Evolutionary conservation across 2,113 vertebrate genomes (phyloP).

Genomic region (Mus musculus): DNA sequence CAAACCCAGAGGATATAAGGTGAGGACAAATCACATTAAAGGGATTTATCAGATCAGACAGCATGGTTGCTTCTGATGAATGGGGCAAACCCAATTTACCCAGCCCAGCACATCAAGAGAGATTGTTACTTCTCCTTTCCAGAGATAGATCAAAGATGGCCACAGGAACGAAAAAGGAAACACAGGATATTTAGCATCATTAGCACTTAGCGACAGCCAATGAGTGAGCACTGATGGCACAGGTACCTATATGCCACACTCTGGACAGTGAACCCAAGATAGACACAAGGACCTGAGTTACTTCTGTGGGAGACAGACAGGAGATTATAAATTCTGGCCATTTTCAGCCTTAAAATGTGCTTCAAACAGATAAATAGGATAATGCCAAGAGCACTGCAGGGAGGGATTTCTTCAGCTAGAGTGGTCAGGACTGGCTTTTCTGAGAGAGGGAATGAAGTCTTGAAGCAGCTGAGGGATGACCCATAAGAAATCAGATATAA

Average conservation of each 20-base stretch:
- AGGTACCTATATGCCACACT: neutral
- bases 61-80: constrained; percentile 49
- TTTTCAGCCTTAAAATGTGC: neutral
- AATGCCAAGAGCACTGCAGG: neutral
- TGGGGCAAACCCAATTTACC: constrained; percentile 31
- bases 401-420: neutral
- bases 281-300: neutral
- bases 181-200: neutral
- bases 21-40: constrained; percentile 55
- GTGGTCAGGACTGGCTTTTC: neutral
- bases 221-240: neutral
- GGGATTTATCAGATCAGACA: constrained; percentile 56
- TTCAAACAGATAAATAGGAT: neutral
- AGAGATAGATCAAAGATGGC: constrained; percentile 55
- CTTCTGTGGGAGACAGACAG: neutral
- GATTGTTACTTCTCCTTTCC: constrained; percentile 44
- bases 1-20: constrained; percentile 39
- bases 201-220: neutral
- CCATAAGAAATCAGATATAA: neutral
- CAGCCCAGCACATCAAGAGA: constrained; percentile 26
- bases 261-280: neutral
- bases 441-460: neutral
- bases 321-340: neutral
- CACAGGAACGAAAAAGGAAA: constrained; percentile 33
- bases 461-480: neutral